These are phyloP conservation scores for Colostygia pectinataria DNA, from an alignment of 2,888 invertebrate species.

Conservation along the genomic window DNA sequence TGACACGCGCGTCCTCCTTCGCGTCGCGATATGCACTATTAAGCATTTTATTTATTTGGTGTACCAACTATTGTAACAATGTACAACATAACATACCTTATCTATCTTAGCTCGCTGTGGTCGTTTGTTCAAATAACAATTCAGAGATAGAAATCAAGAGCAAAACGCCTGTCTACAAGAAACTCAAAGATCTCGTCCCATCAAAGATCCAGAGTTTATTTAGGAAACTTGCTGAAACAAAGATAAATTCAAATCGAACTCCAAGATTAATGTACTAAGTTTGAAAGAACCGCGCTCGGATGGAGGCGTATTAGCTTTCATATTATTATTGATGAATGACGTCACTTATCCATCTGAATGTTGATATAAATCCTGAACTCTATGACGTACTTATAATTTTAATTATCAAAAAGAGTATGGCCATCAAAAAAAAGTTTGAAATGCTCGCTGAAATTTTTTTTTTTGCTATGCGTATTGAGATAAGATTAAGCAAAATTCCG, in stretches of 20 bases:
- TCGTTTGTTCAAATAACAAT: background rate
- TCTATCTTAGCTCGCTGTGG: too few relatives aligned
- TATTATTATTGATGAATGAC: slow-evolving; percentile 12
- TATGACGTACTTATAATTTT: too few relatives aligned
- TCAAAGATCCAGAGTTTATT: slow-evolving; percentile 14
- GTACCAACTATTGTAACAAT: too few relatives aligned
- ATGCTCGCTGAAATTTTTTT: too few relatives aligned
- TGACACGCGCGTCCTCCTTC: too few relatives aligned
- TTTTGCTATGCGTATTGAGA: too few relatives aligned
- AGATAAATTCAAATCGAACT: slow-evolving; percentile 23
- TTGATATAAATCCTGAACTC: background rate
- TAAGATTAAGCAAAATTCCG: too few relatives aligned
- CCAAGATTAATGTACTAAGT: slow-evolving; percentile 23
- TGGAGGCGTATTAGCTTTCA: slow-evolving; percentile 16
- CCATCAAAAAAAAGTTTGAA: too few relatives aligned
- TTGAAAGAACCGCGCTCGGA: slow-evolving; percentile 10
- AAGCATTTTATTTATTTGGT: too few relatives aligned
- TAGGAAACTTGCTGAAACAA: slow-evolving; percentile 19
- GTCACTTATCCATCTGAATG: background rate
- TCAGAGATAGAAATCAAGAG: background rate
- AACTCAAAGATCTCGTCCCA: background rate
- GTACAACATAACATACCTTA: too few relatives aligned
- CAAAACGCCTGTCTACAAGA: slow-evolving; percentile 3
- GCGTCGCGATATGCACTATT: too few relatives aligned
- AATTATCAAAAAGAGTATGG: too few relatives aligned